Evolutionary conservation across 2,797 vertebrate species (phyloP).

Genomic region (Esox lucius): DNA sequence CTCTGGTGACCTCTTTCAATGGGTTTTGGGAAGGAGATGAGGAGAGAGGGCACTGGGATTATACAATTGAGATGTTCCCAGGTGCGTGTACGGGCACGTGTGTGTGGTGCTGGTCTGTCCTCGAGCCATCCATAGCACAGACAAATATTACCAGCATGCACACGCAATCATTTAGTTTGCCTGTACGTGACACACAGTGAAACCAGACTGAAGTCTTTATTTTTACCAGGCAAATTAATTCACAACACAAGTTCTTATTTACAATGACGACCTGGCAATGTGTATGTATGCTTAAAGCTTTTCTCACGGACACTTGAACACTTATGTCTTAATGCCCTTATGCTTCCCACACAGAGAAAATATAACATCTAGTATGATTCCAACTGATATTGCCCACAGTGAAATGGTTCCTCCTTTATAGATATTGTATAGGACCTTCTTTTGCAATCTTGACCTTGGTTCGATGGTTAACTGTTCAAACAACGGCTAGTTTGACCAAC

Average conservation of each 20-base stretch:
- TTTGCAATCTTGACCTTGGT: not conserved
- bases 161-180: slow-evolving; percentile 48
- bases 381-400: not conserved
- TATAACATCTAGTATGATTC: slow-evolving; percentile 10
- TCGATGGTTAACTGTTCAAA: not conserved
- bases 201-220: slow-evolving; percentile 3
- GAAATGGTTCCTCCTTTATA: not conserved
- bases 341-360: not conserved
- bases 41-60: too few species aligned
- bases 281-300: slow-evolving; percentile 36
- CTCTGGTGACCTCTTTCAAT: too few species aligned
- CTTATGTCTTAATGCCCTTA: slow-evolving; percentile 25
- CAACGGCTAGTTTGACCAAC: not conserved
- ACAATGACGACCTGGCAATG: slow-evolving; percentile 2
- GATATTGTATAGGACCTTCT: not conserved
- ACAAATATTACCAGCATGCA: slow-evolving; percentile 41
- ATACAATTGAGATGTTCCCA: too few species aligned
- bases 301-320: slow-evolving; percentile 35
- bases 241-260: too few species aligned
- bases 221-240: too few species aligned
- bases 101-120: slow-evolving; percentile 16
- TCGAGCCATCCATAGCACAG: slow-evolving; percentile 30
- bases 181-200: slow-evolving; percentile 41
- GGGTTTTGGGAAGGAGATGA: too few species aligned
- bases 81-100: not conserved